A percentile compares a stretch with the other conserved stretches of the same genome.
These are phyloP conservation scores for Elgaria multicarinata DNA, from an alignment of 2,113 vertebrate species.

Conservation along the genomic window DNA sequence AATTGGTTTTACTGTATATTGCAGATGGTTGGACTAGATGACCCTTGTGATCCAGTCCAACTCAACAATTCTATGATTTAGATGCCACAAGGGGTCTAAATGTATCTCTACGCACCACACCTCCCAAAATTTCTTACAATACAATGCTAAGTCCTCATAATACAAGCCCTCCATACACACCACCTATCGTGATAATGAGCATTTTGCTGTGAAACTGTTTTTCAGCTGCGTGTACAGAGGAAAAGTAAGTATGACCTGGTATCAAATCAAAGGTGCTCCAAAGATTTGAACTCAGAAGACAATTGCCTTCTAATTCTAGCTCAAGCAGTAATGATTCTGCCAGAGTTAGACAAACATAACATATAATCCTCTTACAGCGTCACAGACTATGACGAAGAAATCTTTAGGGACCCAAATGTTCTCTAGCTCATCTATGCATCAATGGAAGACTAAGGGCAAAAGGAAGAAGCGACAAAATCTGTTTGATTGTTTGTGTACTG, in stretches of 20 bases:
- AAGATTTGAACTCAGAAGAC: conserved; percentile 56
- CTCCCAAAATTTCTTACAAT: neutral
- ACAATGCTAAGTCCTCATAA: neutral
- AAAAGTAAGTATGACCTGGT: conserved; percentile 28
- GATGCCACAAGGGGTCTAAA: neutral
- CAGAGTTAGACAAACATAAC: conserved; percentile 37
- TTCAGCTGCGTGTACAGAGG: neutral
- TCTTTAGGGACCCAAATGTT: conserved; percentile 55
- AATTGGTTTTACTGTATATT: no score
- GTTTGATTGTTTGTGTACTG: conserved; percentile 43
- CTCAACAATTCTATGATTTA: no score
- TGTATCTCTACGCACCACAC: neutral
- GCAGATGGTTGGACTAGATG: no score
- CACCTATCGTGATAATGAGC: neutral
- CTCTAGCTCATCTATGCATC: conserved; percentile 44
- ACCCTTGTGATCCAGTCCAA: no score
- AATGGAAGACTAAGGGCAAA: neutral
- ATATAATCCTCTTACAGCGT: conserved; percentile 57
- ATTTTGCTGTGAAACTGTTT: neutral
- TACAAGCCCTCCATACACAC: neutral
- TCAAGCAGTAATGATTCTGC: conserved; percentile 34
- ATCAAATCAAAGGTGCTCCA: conserved; percentile 48
- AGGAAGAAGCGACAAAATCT: conserved; percentile 27
- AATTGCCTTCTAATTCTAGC: conserved; percentile 63
- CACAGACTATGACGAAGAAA: conserved; percentile 61